Base-by-base conservation (phyloP, 1,140 invertebrate species). In the Argopecten irradians region DNA sequence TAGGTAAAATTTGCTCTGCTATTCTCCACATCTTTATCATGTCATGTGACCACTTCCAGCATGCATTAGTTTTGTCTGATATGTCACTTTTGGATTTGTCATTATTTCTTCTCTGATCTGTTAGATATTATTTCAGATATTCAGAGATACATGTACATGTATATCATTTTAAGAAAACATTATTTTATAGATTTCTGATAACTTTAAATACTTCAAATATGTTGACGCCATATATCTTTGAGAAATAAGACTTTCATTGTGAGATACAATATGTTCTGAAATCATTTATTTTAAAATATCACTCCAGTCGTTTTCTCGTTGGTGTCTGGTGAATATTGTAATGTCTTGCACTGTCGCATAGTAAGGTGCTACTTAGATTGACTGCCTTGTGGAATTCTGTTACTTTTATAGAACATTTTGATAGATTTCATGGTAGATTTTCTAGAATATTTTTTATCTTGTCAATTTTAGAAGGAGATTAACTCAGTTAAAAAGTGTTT, bases 1-100 rank as follows among this genome's bases (percentile, higher is more conserved):
- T 71, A 71, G 55, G 55, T 71, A 71, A 71, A 46, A 3, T 28
- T 71, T 71, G 5, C 28, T 71, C 5, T 71, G 55, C 28, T 71
- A 28, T 71, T 71, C 11, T 71, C n/a, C n/a, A 71, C 55, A 71
- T n/a, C 22, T 71, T n/a, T 28, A 28, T 71, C 55, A 71, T 71
- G 55, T 71, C 55, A 71, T 71, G 55, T 71, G 55, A 71, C 16
- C 55, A 71, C 55, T 71, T n/a, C 55, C 55, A 71, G 55, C 55
- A 71, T 71, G 55, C 55, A 71, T 71, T 71, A 71, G 55, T 71
- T 71, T 71, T 71, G 55, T 71, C 55, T 71, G 55, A n/a, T 71
- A n/a, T 16, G 16, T 28, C 43, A 16, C 19, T 46, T 16, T 16
- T 71, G 14, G 55, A 71, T 71, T 3, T 28, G n/a, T n/a, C n/a